Base-by-base conservation (phyloP, 1,140 invertebrate genomes). In the Littorina saxatilis region DNA sequence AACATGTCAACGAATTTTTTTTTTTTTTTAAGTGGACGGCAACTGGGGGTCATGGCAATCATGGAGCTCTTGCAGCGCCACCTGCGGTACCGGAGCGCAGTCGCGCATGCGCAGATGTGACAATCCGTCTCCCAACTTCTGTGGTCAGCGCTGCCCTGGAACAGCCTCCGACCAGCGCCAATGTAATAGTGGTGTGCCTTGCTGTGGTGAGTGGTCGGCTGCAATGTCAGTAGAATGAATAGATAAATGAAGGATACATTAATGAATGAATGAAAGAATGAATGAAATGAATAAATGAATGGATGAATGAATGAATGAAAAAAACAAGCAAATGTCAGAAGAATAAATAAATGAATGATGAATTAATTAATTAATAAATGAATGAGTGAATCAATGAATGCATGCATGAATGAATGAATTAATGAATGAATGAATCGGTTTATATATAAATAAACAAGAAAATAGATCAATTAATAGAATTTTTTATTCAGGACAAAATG, bases 121-220 rank as follows among this genome's bases (percentile, higher is more conserved):
- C 80, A 94, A 94, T 87, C 95, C 95, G 0, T 89, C 91, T 15
- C 94, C 95, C 0, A 92, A 87, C 39, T 87, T 95, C 66, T 94
- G 95, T 15, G 95, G 95, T 0, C 86, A 93, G 4, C 94, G 95
- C 27, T 96, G 96, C 87, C 87, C 91, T 0, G 97, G 97, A 0
- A 20, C 75, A n/a, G 78, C 82, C n/a, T 35, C 50, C 4, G 88
- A 89, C 17, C 43, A 52, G 15, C 27, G 77, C 43, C 39, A 61
- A 7, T 90, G 88, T 20, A 17, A 27, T 37, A 32, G 58, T 32
- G 2, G 2, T 7, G 0, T 2, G 7, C 32, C 29, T 1, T 76
- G 73, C 32, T 76, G 73, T 35, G 73, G 73, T 76, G 47, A 76
- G 73, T 76, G n/a, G 13, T 0, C n/a, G n/a, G 61, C 29, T 11